These are phyloP conservation scores for Cremastinae sp. DNA, from an alignment of 2,888 invertebrate species.

Conservation along the genomic window DNA sequence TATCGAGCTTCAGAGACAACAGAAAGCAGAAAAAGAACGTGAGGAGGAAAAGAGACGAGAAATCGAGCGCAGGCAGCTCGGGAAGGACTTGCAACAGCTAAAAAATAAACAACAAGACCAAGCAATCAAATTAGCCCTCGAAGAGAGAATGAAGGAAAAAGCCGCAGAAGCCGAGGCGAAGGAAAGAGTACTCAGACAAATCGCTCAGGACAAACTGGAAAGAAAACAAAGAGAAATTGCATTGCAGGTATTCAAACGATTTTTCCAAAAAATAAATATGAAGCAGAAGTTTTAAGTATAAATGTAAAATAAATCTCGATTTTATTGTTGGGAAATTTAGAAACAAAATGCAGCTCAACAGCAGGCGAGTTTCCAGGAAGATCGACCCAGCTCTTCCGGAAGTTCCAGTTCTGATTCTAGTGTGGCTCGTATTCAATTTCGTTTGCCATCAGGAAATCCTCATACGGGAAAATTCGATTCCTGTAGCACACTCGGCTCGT, in stretches of 20 bases:
- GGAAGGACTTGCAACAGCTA: conserved; percentile 87
- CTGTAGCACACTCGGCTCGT: conserved; percentile 83
- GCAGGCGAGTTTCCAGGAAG: conserved; percentile 2
- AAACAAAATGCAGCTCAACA: conserved; percentile 51
- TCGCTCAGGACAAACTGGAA: conserved; percentile 91
- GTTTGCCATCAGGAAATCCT: conserved; percentile 90
- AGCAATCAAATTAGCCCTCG: conserved; percentile 86
- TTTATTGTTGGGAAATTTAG: too few relatives aligned
- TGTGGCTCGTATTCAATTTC: conserved; percentile 90
- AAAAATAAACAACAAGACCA: conserved; percentile 89
- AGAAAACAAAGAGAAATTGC: conserved; percentile 80
- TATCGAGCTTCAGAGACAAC: conserved; percentile 82
- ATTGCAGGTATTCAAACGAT: conserved; percentile 66
- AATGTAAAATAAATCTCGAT: too few relatives aligned
- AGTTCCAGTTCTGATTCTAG: conserved; percentile 70
- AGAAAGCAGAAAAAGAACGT: conserved; percentile 84
- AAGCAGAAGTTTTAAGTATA: too few relatives aligned
- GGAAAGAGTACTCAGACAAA: conserved; percentile 90
- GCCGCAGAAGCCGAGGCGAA: conserved; percentile 87
- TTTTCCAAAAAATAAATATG: too few relatives aligned
- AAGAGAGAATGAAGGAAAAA: conserved; percentile 89
- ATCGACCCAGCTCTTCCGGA: conserved; percentile 55
- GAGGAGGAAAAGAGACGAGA: conserved; percentile 86
- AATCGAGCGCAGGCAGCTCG: conserved; percentile 87
- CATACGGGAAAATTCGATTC: conserved; percentile 88